Base-by-base conservation (phyloP, 2,888 invertebrate genomes). In the Taenaris catops region DNA sequence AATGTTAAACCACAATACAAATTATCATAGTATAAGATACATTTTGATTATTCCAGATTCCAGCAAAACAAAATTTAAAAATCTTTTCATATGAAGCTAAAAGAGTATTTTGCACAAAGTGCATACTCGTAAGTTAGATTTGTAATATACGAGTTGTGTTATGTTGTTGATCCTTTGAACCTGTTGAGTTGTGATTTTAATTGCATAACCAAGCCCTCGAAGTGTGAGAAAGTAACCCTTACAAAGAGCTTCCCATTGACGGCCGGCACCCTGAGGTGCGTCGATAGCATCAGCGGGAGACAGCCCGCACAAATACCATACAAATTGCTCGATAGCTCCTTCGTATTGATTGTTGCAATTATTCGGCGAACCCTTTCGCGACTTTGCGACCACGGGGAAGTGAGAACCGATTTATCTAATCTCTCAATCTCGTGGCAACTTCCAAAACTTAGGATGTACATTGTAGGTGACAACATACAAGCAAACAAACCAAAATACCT, bases 281-380 rank as follows among this genome's bases (percentile, higher is more conserved):
- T 51, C 67, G 81, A 81, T 80, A 78, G 63, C 69, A 84, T 81
- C 84, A 73, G 71, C 78, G 75, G 79, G 76, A 74, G 79, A 79
- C 83, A 80, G 71, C 84, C 86, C 84, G 84, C 84, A 86, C 84
- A 81, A 81, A 83, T 75, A 81, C 79, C 80, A 75, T 81, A 86
- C 83, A 83, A 86, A 83, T 83, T 79, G 74, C 60, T 81, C 86
- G 81, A 84, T 83, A 60, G 72, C 79, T 83, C 74, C 79, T 83
- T 64, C 63, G 75, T 68, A 81, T 79, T 80, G 80, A 86, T 84
- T 86, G 84, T 86, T 79, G 84, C 84, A 83, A 84, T 86, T 83
- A 81, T 83, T 83, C 72, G 66, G 67, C 69, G 72, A 81, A 80
- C 81, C 84, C 83, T 83, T 84, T 79, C 71, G 73, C 74, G 62